phyloP scores from a whole-genome alignment of 2,113 vertebrate species.

The Chaetops frenatus region DNA sequence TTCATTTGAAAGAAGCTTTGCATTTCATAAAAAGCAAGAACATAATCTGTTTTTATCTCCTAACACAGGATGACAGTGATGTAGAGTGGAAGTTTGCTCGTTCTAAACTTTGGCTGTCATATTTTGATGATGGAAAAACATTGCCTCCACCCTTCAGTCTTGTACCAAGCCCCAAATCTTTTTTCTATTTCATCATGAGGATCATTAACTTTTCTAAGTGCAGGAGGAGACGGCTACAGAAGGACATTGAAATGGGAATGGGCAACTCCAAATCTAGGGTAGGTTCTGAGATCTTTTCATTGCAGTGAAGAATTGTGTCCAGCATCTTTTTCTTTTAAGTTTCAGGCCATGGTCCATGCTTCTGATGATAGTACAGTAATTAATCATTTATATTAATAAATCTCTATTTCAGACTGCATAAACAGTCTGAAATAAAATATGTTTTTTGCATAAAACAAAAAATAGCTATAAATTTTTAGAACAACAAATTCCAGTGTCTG shows the following conservation, averaged over 20 bases:
- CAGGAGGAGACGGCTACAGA: constrained; percentile 75
- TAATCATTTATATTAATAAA: not conserved
- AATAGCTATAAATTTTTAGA: not conserved
- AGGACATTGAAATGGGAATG: constrained; percentile 82
- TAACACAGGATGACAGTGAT: constrained; percentile 82
- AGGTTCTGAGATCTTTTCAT: constrained; percentile 12
- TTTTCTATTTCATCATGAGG: constrained; percentile 79
- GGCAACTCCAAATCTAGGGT: constrained; percentile 85
- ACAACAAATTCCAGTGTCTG: not conserved
- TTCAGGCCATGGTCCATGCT: not conserved
- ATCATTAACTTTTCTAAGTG: constrained; percentile 77
- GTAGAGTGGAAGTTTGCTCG: constrained; percentile 91
- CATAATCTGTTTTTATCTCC: not conserved
- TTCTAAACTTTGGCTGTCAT: constrained; percentile 87
- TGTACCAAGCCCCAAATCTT: constrained; percentile 86
- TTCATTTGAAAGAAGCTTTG: not conserved
- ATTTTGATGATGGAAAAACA: constrained; percentile 88
- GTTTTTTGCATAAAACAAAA: not conserved
- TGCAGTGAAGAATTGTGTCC: not conserved
- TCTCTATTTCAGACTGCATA: not conserved
- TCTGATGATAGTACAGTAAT: not conserved
- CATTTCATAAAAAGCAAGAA: not conserved
- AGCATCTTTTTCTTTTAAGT: not conserved
- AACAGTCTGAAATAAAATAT: too few relatives aligned
- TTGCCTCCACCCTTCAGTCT: constrained; percentile 87